Evolutionary conservation across 2,113 vertebrate genomes (phyloP), one percentile per base, ranked within the genome.

Genomic region (Microtus montanus): DNA sequence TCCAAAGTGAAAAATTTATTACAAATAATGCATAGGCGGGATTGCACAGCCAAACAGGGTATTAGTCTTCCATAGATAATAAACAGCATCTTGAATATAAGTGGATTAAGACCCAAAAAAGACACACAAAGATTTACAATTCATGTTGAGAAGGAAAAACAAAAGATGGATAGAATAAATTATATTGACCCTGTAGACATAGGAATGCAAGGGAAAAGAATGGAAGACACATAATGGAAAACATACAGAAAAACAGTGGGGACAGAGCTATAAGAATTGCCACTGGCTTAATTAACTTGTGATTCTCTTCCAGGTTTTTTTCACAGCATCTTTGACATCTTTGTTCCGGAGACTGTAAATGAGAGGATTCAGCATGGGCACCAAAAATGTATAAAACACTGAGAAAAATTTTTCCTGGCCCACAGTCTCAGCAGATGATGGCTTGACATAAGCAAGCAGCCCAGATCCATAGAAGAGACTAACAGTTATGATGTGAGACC

Each of bases 311-410:
- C 73, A 4, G 1, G 61, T 87, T 92, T 73, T 96, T 44, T 88
- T 94, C 41, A 97, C 38, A 70, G 94, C 41, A 77, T 70, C 10
- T 84, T 80, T 95, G 77, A 97, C 96, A 49, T 96, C 95, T 13
- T 96, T 95, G 28, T 96, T 98, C 74, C 97, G 95, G 47, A 96
- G 61, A 3, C 95, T 96, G 22, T 97, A 97, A 84, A 94, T 89
- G 19, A 95, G 38, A 10, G 92, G 92, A 17, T 96, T 98, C 15
- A 97, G 2, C 96, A 97, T 95, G 28, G 97, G 96, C 1, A 97
- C 83, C 54, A 92, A 61, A 64, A 58, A 71, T 0, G 79, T 94
- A 0, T 91, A 95, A 89, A 97, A 93, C 3, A 95, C 66, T 19
- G 95, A 96, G 49, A 90, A 95, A 63, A 92, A 64, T 58, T 94